A percentile compares a stretch with the other conserved stretches of the same genome.
phyloP scores from a whole-genome alignment of 2,888 invertebrate genomes.

The Mesorhabditis spiculigera region DNA sequence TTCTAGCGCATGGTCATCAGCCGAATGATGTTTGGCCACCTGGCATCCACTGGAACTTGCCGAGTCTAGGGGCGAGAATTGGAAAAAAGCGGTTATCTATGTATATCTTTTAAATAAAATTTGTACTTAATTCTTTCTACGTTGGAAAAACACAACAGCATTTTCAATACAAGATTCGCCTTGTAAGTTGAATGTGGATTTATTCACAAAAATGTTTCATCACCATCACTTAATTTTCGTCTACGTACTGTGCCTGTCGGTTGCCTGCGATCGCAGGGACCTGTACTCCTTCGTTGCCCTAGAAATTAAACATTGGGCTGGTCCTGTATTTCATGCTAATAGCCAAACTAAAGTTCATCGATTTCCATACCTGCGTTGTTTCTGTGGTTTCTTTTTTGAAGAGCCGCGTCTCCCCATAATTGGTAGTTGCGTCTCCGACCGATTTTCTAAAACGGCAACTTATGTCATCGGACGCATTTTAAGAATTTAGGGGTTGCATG shows the following conservation, averaged over 20 bases:
- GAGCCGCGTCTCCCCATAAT: conserved; percentile 5
- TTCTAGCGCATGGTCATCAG: conserved; percentile 85
- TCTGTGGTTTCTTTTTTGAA: conserved; percentile 5
- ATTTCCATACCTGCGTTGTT: conserved; percentile 2
- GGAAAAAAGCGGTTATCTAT: background rate
- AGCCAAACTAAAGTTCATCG: background rate
- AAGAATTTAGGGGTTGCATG: too few relatives aligned
- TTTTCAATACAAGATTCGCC: too few relatives aligned
- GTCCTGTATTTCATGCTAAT: background rate
- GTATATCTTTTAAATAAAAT: background rate
- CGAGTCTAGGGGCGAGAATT: conserved; percentile 14
- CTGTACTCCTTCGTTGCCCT: conserved; percentile 1
- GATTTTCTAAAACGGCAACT: background rate
- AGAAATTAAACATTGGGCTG: background rate
- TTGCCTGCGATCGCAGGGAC: background rate
- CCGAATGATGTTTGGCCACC: conserved; percentile 58
- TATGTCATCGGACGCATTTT: too few relatives aligned
- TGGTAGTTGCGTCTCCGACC: conserved; percentile 5
- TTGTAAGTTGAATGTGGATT: too few relatives aligned
- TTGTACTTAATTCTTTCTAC: too few relatives aligned
- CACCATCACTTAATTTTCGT: background rate
- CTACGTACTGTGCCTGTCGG: conserved; percentile 6
- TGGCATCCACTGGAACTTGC: conserved; percentile 37
- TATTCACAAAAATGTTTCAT: too few relatives aligned
- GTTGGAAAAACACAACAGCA: too few relatives aligned